Percentiles rank a stretch among this genome's conserved stretches.
phyloP scores from a whole-genome alignment of 1,140 invertebrate species.

The Ceratina calcarata region DNA sequence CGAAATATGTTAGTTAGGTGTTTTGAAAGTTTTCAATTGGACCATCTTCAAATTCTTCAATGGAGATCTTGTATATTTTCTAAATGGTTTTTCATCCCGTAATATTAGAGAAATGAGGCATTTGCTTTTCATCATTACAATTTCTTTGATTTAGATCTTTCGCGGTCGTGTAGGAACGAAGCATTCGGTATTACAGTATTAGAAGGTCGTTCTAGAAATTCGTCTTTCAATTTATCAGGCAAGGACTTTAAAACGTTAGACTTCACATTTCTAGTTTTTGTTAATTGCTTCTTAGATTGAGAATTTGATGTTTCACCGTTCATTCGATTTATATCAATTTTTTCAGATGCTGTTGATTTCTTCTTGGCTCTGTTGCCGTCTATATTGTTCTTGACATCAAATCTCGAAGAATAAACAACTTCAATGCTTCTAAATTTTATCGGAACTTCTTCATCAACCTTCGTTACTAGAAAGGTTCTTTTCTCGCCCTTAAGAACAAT shows the following conservation, averaged over 20 bases:
- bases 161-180: slow-evolving; percentile 48
- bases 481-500: not conserved
- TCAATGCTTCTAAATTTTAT: not conserved
- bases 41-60: not conserved
- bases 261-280: not conserved
- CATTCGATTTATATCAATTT: no score
- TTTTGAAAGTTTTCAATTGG: not conserved
- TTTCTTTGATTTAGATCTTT: not conserved
- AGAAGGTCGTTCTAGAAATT: not conserved
- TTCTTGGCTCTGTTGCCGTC: not conserved
- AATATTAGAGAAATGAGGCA: no score
- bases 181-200: slow-evolving; percentile 27
- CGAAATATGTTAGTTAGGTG: not conserved
- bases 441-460: not conserved
- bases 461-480: slow-evolving; percentile 13
- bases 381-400: not conserved
- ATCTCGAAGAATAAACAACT: not conserved
- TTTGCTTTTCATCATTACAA: not conserved
- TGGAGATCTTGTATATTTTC: not conserved
- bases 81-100: not conserved
- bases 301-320: no score
- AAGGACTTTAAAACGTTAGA: not conserved
- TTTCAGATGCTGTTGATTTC: not conserved
- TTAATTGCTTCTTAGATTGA: not conserved
- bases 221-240: not conserved